phyloP scores from a whole-genome alignment of 2,888 invertebrate species.

The Notodonta ziczac region DNA sequence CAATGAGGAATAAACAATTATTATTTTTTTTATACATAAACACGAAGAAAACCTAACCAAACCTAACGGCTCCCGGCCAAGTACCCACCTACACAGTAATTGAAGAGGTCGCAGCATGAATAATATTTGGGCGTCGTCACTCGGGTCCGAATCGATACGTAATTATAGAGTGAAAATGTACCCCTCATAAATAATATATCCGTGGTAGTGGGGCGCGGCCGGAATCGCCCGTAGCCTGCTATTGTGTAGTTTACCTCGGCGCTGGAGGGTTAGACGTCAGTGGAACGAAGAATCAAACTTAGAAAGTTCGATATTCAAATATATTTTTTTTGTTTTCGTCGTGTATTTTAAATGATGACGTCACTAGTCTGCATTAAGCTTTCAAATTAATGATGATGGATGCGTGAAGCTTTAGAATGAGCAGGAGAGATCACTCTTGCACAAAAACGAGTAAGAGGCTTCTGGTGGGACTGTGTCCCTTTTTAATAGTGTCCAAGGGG shows the following conservation, averaged over 20 bases:
- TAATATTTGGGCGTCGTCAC: conserved; percentile 81
- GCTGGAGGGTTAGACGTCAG: conserved; percentile 45
- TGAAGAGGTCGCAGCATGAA: conserved; percentile 76
- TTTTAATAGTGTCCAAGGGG: too few species aligned
- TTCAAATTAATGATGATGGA: not conserved
- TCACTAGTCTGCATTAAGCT: not conserved
- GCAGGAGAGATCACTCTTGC: too few species aligned
- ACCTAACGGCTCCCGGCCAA: conserved; percentile 17
- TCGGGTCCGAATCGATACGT: conserved; percentile 76
- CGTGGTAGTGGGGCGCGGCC: conserved; percentile 74
- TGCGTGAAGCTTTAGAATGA: too few species aligned
- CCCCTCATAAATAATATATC: conserved; percentile 83
- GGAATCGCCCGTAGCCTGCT: conserved; percentile 74
- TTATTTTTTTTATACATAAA: not conserved
- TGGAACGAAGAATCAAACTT: not conserved
- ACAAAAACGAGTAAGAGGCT: too few species aligned
- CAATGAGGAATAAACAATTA: too few species aligned
- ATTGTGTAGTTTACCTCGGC: conserved; percentile 64
- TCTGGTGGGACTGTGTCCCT: too few species aligned
- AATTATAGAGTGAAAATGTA: conserved; percentile 82
- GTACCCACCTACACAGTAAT: conserved; percentile 62
- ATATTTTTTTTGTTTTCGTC: not conserved
- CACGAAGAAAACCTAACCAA: conserved; percentile 18
- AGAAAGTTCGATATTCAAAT: not conserved
- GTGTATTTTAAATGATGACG: not conserved